Evolutionary conservation across 2,888 invertebrate species (phyloP), one percentile per base, ranked within the genome.

Genomic region (Aspidiotus destructor): DNA sequence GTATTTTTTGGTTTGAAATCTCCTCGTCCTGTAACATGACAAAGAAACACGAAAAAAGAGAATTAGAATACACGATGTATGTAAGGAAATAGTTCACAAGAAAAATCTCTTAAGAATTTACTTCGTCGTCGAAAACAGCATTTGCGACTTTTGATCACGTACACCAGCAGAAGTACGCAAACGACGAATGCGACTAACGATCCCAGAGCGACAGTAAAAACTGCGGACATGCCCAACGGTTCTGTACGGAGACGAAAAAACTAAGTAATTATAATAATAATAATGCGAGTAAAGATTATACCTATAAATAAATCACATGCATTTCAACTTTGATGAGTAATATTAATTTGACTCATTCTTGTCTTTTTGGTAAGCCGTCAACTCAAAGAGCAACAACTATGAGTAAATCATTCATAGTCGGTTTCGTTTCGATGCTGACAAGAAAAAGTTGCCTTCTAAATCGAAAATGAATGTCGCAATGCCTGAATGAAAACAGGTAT

Each of bases 1-100:
- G 89, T 82, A 79, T 89, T 88, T 75, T 87, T 85, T 79, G 88
- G 87, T 81, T 88, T 87, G 81, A 88, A 89, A 78, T 88, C 88
- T 73, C 87, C 87, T 81, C 86, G 86, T 77, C 87, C 89, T 89
- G 84, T 71, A 82, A 65, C 17, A 57, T 73, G 71, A 74, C 76
- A 75, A 73, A 75, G 74, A 71, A 74, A 74, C 73, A 72, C 53
- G 72, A n/a, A 42, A 16, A 57, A 40, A 11, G 48, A n/a, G 48
- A 48, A n/a, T 48, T 3, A n/a, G 6, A 13, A 48, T 48, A 48
- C 48, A 48, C n/a, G 10, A 48, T 11, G 48, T 48, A 28, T 28
- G 28, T 28, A 28, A 28, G 28, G 5, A 28, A 28, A 5, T 3
- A 1, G 28, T 28, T 28, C 28, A 28, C 2, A 28, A 3, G 28